A percentile compares a stretch with the other conserved stretches of the same genome.
phyloP scores from a whole-genome alignment of 2,888 invertebrate genomes.

The Odontothrips loti region DNA sequence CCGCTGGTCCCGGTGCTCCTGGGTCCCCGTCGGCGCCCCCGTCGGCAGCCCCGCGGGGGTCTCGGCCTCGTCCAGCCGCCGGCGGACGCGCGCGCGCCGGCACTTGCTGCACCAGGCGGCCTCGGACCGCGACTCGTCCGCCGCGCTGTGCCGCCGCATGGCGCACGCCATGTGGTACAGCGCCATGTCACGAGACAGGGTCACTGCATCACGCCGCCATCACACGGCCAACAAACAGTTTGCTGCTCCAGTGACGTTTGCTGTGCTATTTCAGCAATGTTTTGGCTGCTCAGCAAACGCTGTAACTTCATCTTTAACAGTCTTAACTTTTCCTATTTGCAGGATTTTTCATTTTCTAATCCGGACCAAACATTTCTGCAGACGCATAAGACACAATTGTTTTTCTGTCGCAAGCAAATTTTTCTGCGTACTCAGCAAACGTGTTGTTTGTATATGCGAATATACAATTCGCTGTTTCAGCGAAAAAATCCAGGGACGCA shows the following conservation, averaged over 20 bases:
- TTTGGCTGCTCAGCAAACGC: not conserved
- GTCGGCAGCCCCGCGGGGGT: not conserved
- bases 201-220: not conserved
- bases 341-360: too few species aligned
- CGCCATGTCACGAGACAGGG: not conserved
- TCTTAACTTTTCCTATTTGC: too few species aligned
- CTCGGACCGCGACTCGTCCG: not conserved
- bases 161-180: slow-evolving; percentile 23
- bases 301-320: too few species aligned
- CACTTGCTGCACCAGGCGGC: not conserved
- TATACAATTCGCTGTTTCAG: too few species aligned
- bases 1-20: too few species aligned
- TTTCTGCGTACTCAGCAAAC: too few species aligned
- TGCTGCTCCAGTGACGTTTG: not conserved
- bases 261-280: not conserved
- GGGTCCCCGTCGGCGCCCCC: too few species aligned
- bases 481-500: not conserved
- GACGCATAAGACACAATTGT: too few species aligned
- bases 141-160: not conserved
- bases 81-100: not conserved
- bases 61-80: not conserved
- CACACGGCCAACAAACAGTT: too few species aligned
- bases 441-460: too few species aligned
- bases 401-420: too few species aligned
- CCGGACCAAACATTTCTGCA: too few species aligned